These are phyloP conservation scores for Myopa tessellatipennis DNA, from an alignment of 2,888 invertebrate genomes.

Conservation along the genomic window DNA sequence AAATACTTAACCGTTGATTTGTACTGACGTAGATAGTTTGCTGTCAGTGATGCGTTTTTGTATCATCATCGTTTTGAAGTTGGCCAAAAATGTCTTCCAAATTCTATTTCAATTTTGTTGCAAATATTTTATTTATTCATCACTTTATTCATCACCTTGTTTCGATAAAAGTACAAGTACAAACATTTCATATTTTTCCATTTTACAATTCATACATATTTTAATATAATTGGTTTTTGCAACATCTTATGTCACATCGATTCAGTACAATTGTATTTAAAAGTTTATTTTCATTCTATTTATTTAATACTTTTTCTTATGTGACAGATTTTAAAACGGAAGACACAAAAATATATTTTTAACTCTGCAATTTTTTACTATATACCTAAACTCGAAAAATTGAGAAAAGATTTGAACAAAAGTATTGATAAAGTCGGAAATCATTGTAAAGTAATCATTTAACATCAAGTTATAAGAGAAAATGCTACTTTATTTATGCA, in stretches of 20 bases:
- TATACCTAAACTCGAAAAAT: too few relatives aligned
- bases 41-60: too few relatives aligned
- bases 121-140: conserved; percentile 1
- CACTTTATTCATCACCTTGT: conserved; percentile 17
- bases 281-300: conserved; percentile 20
- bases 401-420: too few relatives aligned
- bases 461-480: neutral
- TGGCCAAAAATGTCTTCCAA: too few relatives aligned
- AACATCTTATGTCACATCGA: conserved; percentile 8
- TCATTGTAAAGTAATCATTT: conserved; percentile 1
- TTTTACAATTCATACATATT: conserved; percentile 4
- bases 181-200: conserved; percentile 12
- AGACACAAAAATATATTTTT: conserved; percentile 37
- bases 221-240: conserved; percentile 24
- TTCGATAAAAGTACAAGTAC: conserved; percentile 31
- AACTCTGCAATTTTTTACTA: neutral
- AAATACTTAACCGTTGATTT: too few relatives aligned
- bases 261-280: conserved; percentile 38
- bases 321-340: conserved; percentile 31
- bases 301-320: neutral
- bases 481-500: too few relatives aligned
- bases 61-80: too few relatives aligned
- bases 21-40: too few relatives aligned
- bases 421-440: neutral
- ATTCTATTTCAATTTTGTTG: too few relatives aligned